A percentile compares a stretch with the other conserved stretches of the same genome.
phyloP scores from a whole-genome alignment of 2,113 vertebrate genomes.

The Sander vitreus region DNA sequence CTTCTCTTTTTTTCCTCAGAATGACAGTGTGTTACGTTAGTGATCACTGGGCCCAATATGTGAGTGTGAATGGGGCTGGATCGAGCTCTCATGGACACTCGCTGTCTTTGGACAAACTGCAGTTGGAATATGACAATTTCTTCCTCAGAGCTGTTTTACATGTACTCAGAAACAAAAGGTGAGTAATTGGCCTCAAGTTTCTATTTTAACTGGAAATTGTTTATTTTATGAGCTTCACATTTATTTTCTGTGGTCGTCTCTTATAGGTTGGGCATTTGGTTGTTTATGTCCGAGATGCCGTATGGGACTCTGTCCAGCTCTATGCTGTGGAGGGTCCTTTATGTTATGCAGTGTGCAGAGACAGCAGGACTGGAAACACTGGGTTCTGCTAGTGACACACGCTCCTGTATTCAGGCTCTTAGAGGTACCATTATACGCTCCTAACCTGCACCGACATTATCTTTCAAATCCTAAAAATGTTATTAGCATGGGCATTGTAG shows the following conservation, averaged over 20 bases:
- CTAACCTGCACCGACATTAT: not conserved
- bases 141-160: constrained; percentile 94
- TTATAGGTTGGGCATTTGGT: constrained; percentile 94
- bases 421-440: constrained; percentile 82
- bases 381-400: constrained; percentile 71
- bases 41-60: constrained; percentile 96
- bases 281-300: constrained; percentile 99
- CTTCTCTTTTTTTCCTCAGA: constrained; percentile 72
- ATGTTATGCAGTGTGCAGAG: constrained; percentile 93
- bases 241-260: constrained; percentile 1
- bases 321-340: constrained; percentile 97
- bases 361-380: constrained; percentile 85
- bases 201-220: not conserved
- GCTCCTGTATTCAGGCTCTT: constrained; percentile 84
- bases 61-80: constrained; percentile 79
- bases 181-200: constrained; percentile 2
- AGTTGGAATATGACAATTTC: constrained; percentile 95
- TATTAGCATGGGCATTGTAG: not conserved
- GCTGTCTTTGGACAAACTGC: constrained; percentile 92
- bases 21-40: constrained; percentile 95
- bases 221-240: not conserved
- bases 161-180: constrained; percentile 97
- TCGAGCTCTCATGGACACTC: constrained; percentile 78
- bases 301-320: constrained; percentile 92
- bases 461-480: not conserved